Evolutionary conservation across 2,797 vertebrate genomes (phyloP), one percentile per base, ranked within the genome.

Genomic region (Manis crassicaudata): DNA sequence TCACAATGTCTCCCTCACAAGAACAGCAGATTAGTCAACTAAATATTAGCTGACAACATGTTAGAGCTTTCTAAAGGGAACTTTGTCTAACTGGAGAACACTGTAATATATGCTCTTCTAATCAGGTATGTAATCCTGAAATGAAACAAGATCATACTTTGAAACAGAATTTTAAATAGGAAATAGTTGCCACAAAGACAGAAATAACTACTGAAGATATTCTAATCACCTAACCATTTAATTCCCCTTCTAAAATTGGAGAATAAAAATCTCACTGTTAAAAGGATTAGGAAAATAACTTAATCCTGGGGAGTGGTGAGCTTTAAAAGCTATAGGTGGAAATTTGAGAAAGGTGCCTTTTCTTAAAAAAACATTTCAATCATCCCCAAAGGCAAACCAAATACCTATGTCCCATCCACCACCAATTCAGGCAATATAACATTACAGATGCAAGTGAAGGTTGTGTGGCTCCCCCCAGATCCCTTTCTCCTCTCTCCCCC

Each of bases 91-190:
- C 68, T 84, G 50, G 5, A 65, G 73, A 85, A 77, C 63, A 77
- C 0, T 91, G 81, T 83, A 83, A 93, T 50, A 93, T 73, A 94
- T 32, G 40, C 21, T 88, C 77, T 85, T 83, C 75, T 89, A 68
- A 87, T 56, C 72, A 92, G 50, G 77, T 21, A 63, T 2, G 4
- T n/a, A 89, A 94, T 60, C 37, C 62, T 77, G 18, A 92, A 88
- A 67, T 60, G 54, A 92, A 97, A 84, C n/a, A 85, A 94, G 87
- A 96, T 83, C 50, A 62, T 58, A 88, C 52, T 80, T 76, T 79
- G 43, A 88, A 73, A 79, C 29, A 87, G 27, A 87, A 89, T 96
- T 94, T 96, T 95, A 96, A 91, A 63, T 23, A 84, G 40, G 37
- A 84, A 52, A 95, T 46, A 79, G 65, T 87, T 68, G 40, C 46